A percentile compares a stretch with the other conserved stretches of the same genome.
Conservation (phyloP, 2,888 invertebrate genomes). For the Nezara viridula region DNA sequence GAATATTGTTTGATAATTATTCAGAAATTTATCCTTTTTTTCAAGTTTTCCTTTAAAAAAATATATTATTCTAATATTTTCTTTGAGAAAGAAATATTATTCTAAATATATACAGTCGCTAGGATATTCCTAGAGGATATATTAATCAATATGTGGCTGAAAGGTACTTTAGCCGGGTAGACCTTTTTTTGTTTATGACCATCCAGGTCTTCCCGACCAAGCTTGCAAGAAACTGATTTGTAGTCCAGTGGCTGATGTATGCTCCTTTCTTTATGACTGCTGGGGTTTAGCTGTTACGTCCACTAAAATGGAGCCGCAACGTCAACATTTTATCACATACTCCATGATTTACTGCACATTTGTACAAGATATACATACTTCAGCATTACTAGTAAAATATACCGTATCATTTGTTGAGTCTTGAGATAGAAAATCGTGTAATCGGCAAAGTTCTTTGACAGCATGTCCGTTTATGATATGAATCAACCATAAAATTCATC, state of each 20-base stretch:
- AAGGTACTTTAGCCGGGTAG: background rate
- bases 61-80: too few relatives aligned
- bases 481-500: too few relatives aligned
- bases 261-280: background rate
- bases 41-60: too few relatives aligned
- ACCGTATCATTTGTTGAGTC: too few relatives aligned
- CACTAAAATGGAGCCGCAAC: background rate
- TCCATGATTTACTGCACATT: background rate
- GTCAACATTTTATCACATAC: background rate
- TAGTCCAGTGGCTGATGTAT: conserved; percentile 12
- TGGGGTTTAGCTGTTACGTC: background rate
- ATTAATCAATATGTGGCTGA: conserved; percentile 10
- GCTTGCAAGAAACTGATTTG: conserved; percentile 20
- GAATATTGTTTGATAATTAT: too few relatives aligned
- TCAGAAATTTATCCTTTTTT: too few relatives aligned
- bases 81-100: too few relatives aligned
- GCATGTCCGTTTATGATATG: too few relatives aligned
- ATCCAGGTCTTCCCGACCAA: background rate
- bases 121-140: background rate
- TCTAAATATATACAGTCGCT: background rate
- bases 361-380: background rate
- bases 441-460: too few relatives aligned
- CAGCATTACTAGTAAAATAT: too few relatives aligned
- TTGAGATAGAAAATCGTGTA: too few relatives aligned
- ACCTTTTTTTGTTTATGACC: background rate